Base-by-base conservation (phyloP, 1,140 invertebrate species). In the Zaprionus inermis region DNA sequence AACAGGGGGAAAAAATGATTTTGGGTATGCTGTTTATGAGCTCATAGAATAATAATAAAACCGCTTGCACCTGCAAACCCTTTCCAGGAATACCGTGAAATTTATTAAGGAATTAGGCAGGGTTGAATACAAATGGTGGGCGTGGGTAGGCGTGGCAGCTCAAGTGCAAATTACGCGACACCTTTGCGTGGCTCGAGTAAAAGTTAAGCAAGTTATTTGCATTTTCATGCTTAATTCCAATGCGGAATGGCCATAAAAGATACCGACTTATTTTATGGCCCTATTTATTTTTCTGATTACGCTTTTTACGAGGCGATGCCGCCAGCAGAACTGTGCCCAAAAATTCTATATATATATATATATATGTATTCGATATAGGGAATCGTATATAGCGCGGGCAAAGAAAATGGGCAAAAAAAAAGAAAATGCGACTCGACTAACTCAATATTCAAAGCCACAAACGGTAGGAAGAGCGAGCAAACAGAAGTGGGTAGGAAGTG, bases 251-350 rank as follows among this genome's bases (percentile, higher is more conserved):
- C 85, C 83, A 90, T 90, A 89, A 89, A 89, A 84, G 80, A 89
- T 84, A 89, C 74, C 88, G 89, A 89, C 85, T 89, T 89, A 89
- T 89, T 89, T 89, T 89, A 89, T 89, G 84, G 84, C 84, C 74
- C 84, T 89, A 89, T 89, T 89, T 89, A 89, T 89, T 89, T 81
- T 79, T 81, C 80, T 89, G 84, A 89, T 89, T 89, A 89, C 84
- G 84, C 80, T 89, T 89, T 89, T 89, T 89, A 89, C 84, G 84
- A 89, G 78, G 76, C 68, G 67, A 36, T 41, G 32, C 14, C 80
- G 60, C 68, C 59, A 80, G 68, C 77, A 81, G 81, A 76, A 72
- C 61, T 72, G 60, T 66, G 57, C 69, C 68, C 68, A 76, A 72
- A 76, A 71, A 56, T 55, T 2, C 44, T 49, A 12, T 20, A 46